Evolutionary conservation across 2,888 invertebrate genomes (phyloP).

Genomic region (Caenorhabditis wallacei): DNA sequence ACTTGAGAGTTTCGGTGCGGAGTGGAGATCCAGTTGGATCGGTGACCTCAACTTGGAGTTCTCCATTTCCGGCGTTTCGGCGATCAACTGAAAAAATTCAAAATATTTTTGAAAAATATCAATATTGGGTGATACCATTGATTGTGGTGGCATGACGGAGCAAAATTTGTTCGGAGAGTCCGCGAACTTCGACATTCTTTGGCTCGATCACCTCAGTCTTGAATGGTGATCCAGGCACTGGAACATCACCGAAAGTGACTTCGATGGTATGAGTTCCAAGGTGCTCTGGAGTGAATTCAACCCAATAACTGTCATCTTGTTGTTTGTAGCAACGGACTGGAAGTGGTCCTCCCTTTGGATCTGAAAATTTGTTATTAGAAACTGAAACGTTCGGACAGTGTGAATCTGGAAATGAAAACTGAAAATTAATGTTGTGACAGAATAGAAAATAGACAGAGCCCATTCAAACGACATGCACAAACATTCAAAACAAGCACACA

Average conservation of each 20-base stretch:
- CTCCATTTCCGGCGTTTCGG: constrained; percentile 79
- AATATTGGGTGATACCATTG: too few relatives aligned
- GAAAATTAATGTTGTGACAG: constrained; percentile 12
- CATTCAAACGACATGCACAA: constrained; percentile 49
- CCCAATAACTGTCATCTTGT: constrained; percentile 94
- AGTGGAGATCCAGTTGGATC: constrained; percentile 80
- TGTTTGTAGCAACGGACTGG: constrained; percentile 96
- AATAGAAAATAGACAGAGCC: neutral
- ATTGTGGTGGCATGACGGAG: constrained; percentile 79
- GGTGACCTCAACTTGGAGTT: constrained; percentile 78
- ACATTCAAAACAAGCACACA: constrained; percentile 58
- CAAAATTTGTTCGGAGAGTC: constrained; percentile 71
- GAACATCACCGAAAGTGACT: constrained; percentile 89
- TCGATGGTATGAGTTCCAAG: constrained; percentile 90
- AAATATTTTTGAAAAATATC: too few relatives aligned
- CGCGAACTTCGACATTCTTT: constrained; percentile 75
- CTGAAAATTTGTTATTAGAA: constrained; percentile 79
- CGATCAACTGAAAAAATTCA: constrained; percentile 77
- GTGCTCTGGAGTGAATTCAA: constrained; percentile 88
- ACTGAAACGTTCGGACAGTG: too few relatives aligned
- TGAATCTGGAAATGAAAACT: constrained; percentile 62
- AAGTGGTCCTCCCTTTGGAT: constrained; percentile 86
- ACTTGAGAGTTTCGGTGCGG: constrained; percentile 74
- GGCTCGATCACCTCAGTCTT: constrained; percentile 90
- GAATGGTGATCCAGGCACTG: constrained; percentile 94